A percentile compares a stretch with the other conserved stretches of the same genome.
These are phyloP conservation scores for Trichopria drosophilae DNA, from an alignment of 2,888 invertebrate species.

Conservation along the genomic window DNA sequence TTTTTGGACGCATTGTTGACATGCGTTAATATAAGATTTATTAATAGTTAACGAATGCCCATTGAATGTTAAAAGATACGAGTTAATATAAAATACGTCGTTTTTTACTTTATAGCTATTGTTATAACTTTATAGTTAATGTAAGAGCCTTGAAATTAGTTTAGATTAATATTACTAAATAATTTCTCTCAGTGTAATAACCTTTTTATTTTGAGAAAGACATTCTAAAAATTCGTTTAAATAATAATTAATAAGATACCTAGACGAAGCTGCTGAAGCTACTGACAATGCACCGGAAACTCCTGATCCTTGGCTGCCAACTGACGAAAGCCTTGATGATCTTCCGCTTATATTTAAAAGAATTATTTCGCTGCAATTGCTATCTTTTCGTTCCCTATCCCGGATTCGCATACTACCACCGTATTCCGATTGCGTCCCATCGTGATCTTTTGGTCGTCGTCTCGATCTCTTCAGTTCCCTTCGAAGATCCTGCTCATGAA, in stretches of 20 bases:
- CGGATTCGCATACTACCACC: slow-evolving; percentile 57
- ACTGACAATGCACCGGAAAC: slow-evolving; percentile 58
- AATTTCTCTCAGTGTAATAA: neutral
- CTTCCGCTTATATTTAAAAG: slow-evolving; percentile 72
- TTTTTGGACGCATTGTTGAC: no score
- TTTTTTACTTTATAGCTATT: no score
- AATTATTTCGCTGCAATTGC: slow-evolving; percentile 76
- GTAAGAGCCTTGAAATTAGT: no score
- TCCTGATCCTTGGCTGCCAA: slow-evolving; percentile 77
- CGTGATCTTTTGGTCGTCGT: slow-evolving; percentile 48
- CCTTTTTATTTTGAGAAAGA: neutral
- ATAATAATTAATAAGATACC: slow-evolving; percentile 36
- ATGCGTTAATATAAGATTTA: no score
- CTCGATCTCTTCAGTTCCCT: slow-evolving; percentile 53
- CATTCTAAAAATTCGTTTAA: neutral
- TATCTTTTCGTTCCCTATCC: slow-evolving; percentile 71
- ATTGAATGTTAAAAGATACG: no score
- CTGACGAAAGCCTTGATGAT: slow-evolving; percentile 79
- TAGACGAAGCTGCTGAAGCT: slow-evolving; percentile 53
- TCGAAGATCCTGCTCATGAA: slow-evolving; percentile 55
- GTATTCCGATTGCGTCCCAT: slow-evolving; percentile 53
- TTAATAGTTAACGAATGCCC: no score
- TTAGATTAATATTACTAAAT: neutral
- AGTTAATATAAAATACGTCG: no score
- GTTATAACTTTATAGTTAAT: no score